Evolutionary conservation across 2,113 vertebrate species (phyloP), one percentile per base, ranked within the genome.

Genomic region (Ptilorrhoa leucosticta): DNA sequence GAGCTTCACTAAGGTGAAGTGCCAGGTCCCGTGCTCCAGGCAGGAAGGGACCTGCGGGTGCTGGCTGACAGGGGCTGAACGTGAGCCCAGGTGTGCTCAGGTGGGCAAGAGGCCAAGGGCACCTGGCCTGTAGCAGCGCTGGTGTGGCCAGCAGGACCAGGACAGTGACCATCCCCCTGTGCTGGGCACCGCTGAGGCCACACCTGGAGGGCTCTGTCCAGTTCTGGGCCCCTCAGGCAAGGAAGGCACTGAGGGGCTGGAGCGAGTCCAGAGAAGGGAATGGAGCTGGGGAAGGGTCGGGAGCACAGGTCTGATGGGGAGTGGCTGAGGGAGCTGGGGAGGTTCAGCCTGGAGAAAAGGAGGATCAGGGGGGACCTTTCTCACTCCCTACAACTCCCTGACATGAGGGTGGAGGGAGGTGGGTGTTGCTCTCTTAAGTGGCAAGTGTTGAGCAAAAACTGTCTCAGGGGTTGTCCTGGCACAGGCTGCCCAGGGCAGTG

Each of bases 1-100:
- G 40, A 37, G 42, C 4, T 42, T 8, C 17, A 23, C 2, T 0
- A 3, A 20, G 57, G 40, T 4, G 2, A 1, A 13, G 24, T 5
- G 35, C 16, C 7, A 1, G 47, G 40, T 5, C 18, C 48, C 37
- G 47, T 3, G 53, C 42, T 1, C 33, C 24, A 27, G 75, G 31
- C 5, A 3, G 23, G 31, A 18, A 21, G 39, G 30, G 19, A 13
- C 37, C 26, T n/a, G 22, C 13, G 8, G 6, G 0, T 17, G 7
- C 4, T 33, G 31, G 7, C 10, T 2, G 2, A 8, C 26, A 47
- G 23, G 3, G 13, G 9, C 47, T 54, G 40, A 12, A 14, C 40
- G 2, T 0, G 19, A 40, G 60, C 35, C 42, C 31, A 33, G 20
- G 15, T 7, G 19, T 58, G 45, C 24, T 53, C 70, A 75, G 60